Conservation (phyloP, 2,113 vertebrate species). For the Apeltes quadracus region DNA sequence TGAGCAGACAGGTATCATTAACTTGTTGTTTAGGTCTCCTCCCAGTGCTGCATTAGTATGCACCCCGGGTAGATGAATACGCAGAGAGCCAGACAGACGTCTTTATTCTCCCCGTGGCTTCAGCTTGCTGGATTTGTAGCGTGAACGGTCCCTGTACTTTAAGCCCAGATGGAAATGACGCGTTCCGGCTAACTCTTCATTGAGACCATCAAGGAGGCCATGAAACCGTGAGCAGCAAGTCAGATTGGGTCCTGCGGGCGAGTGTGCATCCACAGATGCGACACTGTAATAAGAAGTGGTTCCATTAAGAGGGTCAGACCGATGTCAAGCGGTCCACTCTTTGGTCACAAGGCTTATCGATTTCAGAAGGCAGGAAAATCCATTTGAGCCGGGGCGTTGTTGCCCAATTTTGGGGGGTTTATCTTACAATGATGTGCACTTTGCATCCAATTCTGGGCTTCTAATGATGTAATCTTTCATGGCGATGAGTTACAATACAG, state of each 20-base stretch:
- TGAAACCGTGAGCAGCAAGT: constrained; percentile 42
- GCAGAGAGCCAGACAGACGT: constrained; percentile 3
- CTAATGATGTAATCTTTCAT: constrained; percentile 35
- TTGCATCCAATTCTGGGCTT: constrained; percentile 12
- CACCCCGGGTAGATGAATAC: constrained; percentile 28
- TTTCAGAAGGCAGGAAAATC: constrained; percentile 34
- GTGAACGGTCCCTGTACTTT: neutral
- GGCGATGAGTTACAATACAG: constrained; percentile 1
- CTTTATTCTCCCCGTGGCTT: constrained; percentile 33
- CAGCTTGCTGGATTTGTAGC: constrained; percentile 22
- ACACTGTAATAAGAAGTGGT: constrained; percentile 35
- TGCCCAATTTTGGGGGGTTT: constrained; percentile 19
- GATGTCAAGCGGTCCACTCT: constrained; percentile 44
- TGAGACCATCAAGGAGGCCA: constrained; percentile 29
- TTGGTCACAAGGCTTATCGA: constrained; percentile 43
- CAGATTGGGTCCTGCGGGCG: constrained; percentile 42
- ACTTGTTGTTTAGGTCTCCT: constrained; percentile 7
- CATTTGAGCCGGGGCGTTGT: constrained; percentile 9
- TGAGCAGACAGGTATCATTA: constrained; percentile 27
- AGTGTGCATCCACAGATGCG: constrained; percentile 13
- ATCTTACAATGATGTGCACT: constrained; percentile 24
- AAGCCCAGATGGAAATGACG: neutral
- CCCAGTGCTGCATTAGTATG: constrained; percentile 26
- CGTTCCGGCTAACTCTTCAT: constrained; percentile 17
- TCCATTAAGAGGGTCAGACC: constrained; percentile 51